phyloP scores from a whole-genome alignment of 2,797 vertebrate genomes.

The Siniperca scherzeri region DNA sequence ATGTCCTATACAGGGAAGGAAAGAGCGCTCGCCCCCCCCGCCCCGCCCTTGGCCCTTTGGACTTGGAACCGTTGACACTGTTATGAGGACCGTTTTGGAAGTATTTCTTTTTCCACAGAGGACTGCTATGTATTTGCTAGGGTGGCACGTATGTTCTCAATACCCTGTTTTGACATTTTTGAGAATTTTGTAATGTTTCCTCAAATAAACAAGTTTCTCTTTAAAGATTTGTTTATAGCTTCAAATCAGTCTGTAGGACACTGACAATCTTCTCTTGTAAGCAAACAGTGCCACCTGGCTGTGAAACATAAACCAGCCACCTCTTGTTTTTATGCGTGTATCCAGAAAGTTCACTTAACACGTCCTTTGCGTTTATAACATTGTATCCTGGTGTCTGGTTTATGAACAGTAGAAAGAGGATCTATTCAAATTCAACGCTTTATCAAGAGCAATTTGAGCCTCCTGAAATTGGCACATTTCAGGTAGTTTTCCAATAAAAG shows the following conservation, averaged over 20 bases:
- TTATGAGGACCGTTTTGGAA: not conserved
- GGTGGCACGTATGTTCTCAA: slow-evolving; percentile 26
- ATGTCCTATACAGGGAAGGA: slow-evolving; percentile 34
- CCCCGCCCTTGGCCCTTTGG: not conserved
- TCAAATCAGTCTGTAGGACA: not conserved
- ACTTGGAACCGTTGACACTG: slow-evolving; percentile 42
- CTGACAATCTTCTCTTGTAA: not conserved
- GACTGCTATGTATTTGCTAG: slow-evolving; percentile 42
- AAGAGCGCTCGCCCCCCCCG: not conserved
- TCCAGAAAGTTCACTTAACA: not conserved
- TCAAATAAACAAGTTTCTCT: slow-evolving; percentile 77
- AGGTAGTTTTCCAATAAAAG: not conserved
- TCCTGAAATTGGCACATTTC: not conserved
- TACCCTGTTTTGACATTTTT: slow-evolving; percentile 52
- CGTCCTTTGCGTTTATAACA: not conserved
- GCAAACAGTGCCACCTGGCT: slow-evolving; percentile 35
- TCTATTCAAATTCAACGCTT: not conserved
- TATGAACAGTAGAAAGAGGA: not conserved
- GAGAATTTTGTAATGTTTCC: slow-evolving; percentile 78
- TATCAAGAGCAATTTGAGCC: not conserved
- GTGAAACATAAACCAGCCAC: not conserved
- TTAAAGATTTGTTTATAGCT: not conserved
- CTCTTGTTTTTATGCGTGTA: not conserved
- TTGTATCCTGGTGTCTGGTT: not conserved
- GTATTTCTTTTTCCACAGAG: slow-evolving; percentile 39